phyloP scores from a whole-genome alignment of 2,888 invertebrate species.

The Parasteatoda lunata region DNA sequence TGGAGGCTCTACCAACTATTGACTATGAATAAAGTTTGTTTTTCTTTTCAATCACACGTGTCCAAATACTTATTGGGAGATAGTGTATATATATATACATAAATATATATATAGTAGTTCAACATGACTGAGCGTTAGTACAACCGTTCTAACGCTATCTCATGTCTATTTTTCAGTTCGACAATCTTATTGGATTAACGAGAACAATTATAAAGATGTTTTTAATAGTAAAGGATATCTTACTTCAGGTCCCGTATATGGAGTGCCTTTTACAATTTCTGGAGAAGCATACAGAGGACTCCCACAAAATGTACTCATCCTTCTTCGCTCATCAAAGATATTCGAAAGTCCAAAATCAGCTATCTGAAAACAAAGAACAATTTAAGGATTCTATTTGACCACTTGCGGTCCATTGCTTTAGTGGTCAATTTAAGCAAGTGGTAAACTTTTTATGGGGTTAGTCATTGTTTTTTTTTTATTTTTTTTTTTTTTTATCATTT shows the following conservation, averaged over 20 bases:
- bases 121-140: no score
- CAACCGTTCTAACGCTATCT: no score
- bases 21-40: no score
- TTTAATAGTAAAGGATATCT: slow-evolving; percentile 1
- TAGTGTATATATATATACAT: no score
- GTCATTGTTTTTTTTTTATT: not conserved
- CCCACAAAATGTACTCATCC: slow-evolving; percentile 94
- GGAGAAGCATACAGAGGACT: slow-evolving; percentile 97
- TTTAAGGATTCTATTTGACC: not conserved
- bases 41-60: no score
- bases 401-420: not conserved
- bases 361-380: slow-evolving; percentile 79
- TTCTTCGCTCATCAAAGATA: slow-evolving; percentile 90
- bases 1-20: no score
- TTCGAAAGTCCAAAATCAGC: slow-evolving; percentile 99
- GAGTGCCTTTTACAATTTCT: slow-evolving; percentile 96
- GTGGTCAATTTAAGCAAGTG: no score
- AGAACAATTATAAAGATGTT: not conserved
- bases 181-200: slow-evolving; percentile 76
- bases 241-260: slow-evolving; percentile 97
- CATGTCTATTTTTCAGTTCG: slow-evolving; percentile 77
- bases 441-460: no score
- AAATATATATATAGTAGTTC: no score
- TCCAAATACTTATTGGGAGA: no score
- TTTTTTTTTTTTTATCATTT: not conserved